These are phyloP conservation scores for Pyrrhia umbra DNA, from an alignment of 2,888 invertebrate species.

Conservation along the genomic window DNA sequence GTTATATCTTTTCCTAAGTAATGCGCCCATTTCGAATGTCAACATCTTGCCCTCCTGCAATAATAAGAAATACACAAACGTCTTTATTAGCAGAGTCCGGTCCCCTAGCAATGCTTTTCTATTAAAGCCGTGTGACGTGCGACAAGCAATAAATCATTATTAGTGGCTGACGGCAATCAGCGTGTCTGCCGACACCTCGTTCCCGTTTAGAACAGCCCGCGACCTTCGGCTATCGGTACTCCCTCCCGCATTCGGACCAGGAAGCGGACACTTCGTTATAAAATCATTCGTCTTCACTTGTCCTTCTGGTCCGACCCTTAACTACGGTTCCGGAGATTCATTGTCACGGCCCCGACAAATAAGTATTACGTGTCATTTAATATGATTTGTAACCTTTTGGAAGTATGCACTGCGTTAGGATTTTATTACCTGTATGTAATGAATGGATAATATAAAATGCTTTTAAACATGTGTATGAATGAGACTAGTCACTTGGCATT, in stretches of 20 bases:
- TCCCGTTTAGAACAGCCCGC: conserved; percentile 77
- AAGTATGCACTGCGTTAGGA: conserved; percentile 7
- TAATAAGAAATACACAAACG: conserved; percentile 37
- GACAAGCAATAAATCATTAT: conserved; percentile 86
- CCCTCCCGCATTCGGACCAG: conserved; percentile 76
- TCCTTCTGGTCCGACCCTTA: conserved; percentile 69
- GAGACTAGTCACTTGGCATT: conserved; percentile 17
- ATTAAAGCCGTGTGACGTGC: conserved; percentile 67
- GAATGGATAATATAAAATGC: not conserved
- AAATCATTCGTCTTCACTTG: conserved; percentile 75
- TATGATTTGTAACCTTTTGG: conserved; percentile 17
- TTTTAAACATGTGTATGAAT: conserved; percentile 1
- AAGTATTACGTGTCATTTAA: conserved; percentile 17
- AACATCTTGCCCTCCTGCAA: conserved; percentile 90
- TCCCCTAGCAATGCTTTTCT: conserved; percentile 62
- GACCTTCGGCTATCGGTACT: conserved; percentile 80
- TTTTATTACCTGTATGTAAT: conserved; percentile 12
- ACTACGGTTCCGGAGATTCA: conserved; percentile 67
- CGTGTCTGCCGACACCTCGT: conserved; percentile 77
- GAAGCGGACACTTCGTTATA: conserved; percentile 81
- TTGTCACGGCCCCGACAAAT: conserved; percentile 61
- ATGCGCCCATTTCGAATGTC: conserved; percentile 89
- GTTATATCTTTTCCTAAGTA: conserved; percentile 88
- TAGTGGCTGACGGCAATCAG: conserved; percentile 80
- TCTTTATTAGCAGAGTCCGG: conserved; percentile 32